A percentile compares a stretch with the other conserved stretches of the same genome.
Conservation (phyloP, 1,140 invertebrate species). For the Zaprionus davidi region DNA sequence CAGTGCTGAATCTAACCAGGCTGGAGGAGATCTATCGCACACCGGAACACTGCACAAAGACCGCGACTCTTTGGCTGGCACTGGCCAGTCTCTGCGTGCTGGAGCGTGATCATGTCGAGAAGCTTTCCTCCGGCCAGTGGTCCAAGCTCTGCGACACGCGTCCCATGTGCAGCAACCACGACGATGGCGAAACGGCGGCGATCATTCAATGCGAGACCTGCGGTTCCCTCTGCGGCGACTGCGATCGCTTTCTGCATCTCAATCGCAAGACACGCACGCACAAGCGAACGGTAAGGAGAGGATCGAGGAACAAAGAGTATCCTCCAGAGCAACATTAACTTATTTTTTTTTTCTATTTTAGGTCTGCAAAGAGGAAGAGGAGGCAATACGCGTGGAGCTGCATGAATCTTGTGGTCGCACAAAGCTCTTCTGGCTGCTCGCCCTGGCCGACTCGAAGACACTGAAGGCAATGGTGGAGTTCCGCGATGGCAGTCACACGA, state of each 20-base stretch:
- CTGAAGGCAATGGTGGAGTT: slow-evolving; percentile 98
- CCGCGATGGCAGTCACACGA: slow-evolving; percentile 88
- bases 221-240: slow-evolving; percentile 97
- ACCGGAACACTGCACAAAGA: slow-evolving; percentile 91
- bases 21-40: slow-evolving; percentile 90
- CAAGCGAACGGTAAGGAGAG: slow-evolving; percentile 89
- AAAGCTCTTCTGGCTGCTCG: slow-evolving; percentile 97
- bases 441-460: slow-evolving; percentile 95
- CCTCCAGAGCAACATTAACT: background rate
- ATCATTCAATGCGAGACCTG: slow-evolving; percentile 96
- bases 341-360: slow-evolving; percentile 9
- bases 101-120: slow-evolving; percentile 95
- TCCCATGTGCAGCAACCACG: slow-evolving; percentile 96
- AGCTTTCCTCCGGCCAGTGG: slow-evolving; percentile 90
- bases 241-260: slow-evolving; percentile 97
- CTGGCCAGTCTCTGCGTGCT: slow-evolving; percentile 96
- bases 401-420: slow-evolving; percentile 98
- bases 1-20: slow-evolving; percentile 93
- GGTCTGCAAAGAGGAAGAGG: slow-evolving; percentile 97
- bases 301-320: no score
- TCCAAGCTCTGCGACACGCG: slow-evolving; percentile 85
- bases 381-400: slow-evolving; percentile 96
- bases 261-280: slow-evolving; percentile 94
- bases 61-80: slow-evolving; percentile 95
- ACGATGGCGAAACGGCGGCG: slow-evolving; percentile 97